phyloP scores from a whole-genome alignment of 2,113 vertebrate species.

The Nycticebus coucang region DNA sequence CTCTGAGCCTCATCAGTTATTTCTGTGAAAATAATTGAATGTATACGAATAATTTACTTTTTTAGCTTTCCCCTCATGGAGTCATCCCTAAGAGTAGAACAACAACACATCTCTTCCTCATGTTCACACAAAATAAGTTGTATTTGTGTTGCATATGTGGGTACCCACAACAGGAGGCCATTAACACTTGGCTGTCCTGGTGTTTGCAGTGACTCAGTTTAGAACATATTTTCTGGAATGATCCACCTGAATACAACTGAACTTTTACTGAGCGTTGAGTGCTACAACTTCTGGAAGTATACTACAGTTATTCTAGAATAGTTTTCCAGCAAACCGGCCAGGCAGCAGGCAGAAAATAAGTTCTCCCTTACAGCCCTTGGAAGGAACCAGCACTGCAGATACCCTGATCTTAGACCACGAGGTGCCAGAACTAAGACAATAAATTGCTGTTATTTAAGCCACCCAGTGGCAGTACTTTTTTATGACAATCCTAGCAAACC shows the following conservation, averaged over 20 bases:
- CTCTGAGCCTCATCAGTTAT: too few species aligned
- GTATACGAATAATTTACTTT: too few species aligned
- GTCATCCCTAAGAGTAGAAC: too few species aligned
- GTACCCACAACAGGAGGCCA: not conserved
- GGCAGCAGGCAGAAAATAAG: not conserved
- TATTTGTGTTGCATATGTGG: rapidly evolving
- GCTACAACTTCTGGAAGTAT: not conserved
- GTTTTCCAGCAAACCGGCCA: rapidly evolving
- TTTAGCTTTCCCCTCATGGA: too few species aligned
- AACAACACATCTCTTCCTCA: too few species aligned
- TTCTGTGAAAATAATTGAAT: too few species aligned
- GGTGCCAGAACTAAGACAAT: not conserved
- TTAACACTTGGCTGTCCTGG: not conserved
- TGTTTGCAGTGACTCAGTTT: not conserved
- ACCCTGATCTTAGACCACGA: not conserved
- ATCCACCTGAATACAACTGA: not conserved
- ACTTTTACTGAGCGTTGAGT: not conserved
- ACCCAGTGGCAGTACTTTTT: not conserved
- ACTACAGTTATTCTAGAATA: not conserved
- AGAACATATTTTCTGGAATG: not conserved
- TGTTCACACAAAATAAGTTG: not conserved
- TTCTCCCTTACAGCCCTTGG: not conserved
- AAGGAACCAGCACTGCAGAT: not conserved
- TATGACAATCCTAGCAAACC: not conserved
- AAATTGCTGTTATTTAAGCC: not conserved